A percentile compares a stretch with the other conserved stretches of the same genome.
Evolutionary conservation across 1,140 invertebrate species (phyloP).

Genomic region (Ceratitis capitata): DNA sequence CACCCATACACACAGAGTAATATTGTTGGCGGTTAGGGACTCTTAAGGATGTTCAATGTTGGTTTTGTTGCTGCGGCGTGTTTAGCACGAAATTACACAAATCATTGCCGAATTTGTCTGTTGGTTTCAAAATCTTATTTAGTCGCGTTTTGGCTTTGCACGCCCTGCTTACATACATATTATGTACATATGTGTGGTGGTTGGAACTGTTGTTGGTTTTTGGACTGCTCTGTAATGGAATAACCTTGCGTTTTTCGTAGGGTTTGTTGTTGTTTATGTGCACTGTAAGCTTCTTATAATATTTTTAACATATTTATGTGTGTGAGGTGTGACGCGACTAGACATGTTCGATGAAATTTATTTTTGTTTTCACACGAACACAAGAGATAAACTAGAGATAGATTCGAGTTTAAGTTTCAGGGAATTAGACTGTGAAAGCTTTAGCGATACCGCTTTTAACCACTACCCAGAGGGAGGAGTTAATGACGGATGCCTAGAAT

Average conservation of each 20-base stretch:
- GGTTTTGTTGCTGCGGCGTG: constrained; percentile 9
- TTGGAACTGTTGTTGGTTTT: too few species aligned
- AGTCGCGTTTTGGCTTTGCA: neutral
- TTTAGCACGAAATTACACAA: constrained; percentile 40
- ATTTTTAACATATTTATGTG: constrained; percentile 41
- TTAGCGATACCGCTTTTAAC: too few species aligned
- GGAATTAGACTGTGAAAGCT: too few species aligned
- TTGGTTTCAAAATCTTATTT: neutral
- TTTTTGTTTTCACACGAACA: neutral
- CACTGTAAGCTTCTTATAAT: constrained; percentile 13
- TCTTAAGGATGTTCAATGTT: neutral
- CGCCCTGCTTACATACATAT: too few species aligned
- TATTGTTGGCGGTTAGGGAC: neutral
- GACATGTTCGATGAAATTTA: constrained; percentile 21
- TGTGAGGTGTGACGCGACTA: constrained; percentile 40
- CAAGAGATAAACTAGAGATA: neutral
- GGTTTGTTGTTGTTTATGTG: neutral
- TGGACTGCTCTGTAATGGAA: too few species aligned
- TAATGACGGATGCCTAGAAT: too few species aligned
- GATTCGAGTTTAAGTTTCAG: neutral
- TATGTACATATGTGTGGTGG: neutral
- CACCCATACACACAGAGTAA: neutral
- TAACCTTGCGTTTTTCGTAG: neutral
- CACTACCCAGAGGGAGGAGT: too few species aligned
- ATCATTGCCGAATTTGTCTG: constrained; percentile 41